Conservation (phyloP, 2,888 invertebrate genomes). For the Polylopha cassiicola region DNA sequence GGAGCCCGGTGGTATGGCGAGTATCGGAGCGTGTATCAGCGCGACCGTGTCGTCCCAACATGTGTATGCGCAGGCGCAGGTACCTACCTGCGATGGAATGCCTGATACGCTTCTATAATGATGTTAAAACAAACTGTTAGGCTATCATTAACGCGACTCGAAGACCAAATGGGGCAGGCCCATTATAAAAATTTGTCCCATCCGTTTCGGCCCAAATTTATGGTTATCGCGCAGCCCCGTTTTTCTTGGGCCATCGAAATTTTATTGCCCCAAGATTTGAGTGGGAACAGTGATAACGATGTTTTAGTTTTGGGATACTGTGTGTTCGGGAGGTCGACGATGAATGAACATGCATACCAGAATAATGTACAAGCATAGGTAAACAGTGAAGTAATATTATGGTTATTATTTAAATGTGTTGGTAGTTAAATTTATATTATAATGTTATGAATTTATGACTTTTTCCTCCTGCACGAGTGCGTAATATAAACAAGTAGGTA, state of each 20-base stretch:
- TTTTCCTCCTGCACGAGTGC: no score
- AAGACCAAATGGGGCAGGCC: constrained; percentile 68
- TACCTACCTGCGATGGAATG: constrained; percentile 67
- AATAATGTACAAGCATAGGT: constrained; percentile 13
- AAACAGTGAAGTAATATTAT: no score
- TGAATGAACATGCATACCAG: constrained; percentile 43
- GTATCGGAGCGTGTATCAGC: constrained; percentile 45
- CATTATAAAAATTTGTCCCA: constrained; percentile 78
- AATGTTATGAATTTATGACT: no score
- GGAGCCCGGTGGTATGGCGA: constrained; percentile 26
- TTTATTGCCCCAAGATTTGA: constrained; percentile 73
- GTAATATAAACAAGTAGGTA: no score
- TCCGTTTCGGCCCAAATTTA: constrained; percentile 74
- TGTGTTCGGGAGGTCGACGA: constrained; percentile 50
- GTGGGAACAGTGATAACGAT: constrained; percentile 73
- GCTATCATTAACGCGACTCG: constrained; percentile 72
- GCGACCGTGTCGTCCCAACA: constrained; percentile 40
- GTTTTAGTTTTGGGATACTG: constrained; percentile 59
- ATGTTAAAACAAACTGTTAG: constrained; percentile 77
- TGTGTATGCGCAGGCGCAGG: constrained; percentile 49
- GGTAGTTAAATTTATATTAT: no score
- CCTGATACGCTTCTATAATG: constrained; percentile 74
- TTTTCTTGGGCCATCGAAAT: constrained; percentile 67
- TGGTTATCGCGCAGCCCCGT: constrained; percentile 71
- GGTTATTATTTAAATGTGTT: constrained; percentile 17